These are phyloP conservation scores for Typhlichthys eigenmanni DNA, from an alignment of 2,797 vertebrate species.

Conservation along the genomic window DNA sequence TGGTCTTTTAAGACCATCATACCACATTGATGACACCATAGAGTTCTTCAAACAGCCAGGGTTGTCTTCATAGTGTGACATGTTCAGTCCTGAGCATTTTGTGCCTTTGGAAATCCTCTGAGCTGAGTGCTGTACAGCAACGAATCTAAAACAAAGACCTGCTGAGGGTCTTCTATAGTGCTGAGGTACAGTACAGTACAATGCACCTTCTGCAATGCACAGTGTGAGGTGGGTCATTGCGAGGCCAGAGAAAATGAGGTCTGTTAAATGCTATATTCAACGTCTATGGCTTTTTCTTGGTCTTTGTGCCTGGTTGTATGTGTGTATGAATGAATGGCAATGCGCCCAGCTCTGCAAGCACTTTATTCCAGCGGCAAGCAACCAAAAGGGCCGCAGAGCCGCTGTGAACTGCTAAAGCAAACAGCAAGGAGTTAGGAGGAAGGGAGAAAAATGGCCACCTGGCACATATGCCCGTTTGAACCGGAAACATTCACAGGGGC, in stretches of 20 bases:
- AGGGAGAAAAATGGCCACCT: conserved; percentile 29
- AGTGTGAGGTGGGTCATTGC: conserved; percentile 23
- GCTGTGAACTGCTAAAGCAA: conserved; percentile 61
- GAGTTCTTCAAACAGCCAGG: conserved; percentile 43
- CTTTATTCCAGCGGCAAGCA: conserved; percentile 52
- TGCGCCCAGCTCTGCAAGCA: conserved; percentile 21
- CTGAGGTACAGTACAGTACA: conserved; percentile 9
- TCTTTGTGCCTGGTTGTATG: conserved; percentile 4
- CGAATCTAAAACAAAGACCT: conserved; percentile 1
- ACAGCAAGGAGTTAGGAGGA: conserved; percentile 36
- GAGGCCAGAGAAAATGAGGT: conserved; percentile 22
- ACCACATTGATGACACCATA: conserved; percentile 38
- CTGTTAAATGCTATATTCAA: conserved; percentile 31
- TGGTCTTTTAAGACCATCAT: conserved; percentile 41
- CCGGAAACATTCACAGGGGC: conserved; percentile 68
- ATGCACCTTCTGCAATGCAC: conserved; percentile 1
- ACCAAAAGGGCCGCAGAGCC: conserved; percentile 36
- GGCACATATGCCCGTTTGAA: conserved; percentile 71
- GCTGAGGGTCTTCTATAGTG: neutral
- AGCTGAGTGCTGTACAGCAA: too few relatives aligned
- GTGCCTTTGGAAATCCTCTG: too few relatives aligned
- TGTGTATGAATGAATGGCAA: conserved; percentile 46
- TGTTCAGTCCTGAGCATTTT: conserved; percentile 20
- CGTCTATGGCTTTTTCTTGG: conserved; percentile 26
- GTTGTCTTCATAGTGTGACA: conserved; percentile 50